These are phyloP conservation scores for Dolichallabes microphthalmus DNA, from an alignment of 2,113 vertebrate species.

Conservation along the genomic window DNA sequence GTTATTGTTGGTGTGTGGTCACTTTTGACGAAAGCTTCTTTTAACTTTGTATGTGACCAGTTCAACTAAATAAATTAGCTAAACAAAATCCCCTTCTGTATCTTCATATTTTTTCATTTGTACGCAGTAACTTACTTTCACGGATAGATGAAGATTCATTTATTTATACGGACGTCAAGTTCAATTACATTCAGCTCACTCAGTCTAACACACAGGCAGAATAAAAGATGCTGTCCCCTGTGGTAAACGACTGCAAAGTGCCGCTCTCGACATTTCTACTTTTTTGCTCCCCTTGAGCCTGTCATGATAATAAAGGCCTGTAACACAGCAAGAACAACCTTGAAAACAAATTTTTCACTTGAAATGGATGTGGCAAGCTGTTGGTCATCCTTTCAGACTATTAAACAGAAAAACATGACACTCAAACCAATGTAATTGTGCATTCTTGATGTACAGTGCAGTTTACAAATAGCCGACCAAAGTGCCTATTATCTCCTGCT, in stretches of 20 bases:
- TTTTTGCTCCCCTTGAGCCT: neutral
- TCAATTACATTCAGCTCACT: conserved; percentile 38
- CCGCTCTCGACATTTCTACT: neutral
- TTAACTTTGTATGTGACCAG: neutral
- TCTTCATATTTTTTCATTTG: neutral
- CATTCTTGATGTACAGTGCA: neutral
- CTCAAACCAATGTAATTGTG: neutral
- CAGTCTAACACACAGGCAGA: conserved; percentile 26
- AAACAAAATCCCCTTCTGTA: neutral
- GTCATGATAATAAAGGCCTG: neutral
- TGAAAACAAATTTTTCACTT: neutral
- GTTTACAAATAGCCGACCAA: neutral
- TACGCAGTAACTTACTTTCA: neutral
- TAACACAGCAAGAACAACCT: neutral
- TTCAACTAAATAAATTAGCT: neutral
- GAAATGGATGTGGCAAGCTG: neutral
- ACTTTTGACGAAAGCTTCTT: neutral
- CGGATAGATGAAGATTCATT: conserved; percentile 28
- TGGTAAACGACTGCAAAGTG: conserved; percentile 25
- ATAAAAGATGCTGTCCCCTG: conserved; percentile 15
- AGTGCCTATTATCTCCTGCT: neutral
- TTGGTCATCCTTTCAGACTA: neutral
- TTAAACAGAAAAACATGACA: neutral
- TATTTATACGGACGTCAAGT: conserved; percentile 44
- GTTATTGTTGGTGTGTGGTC: neutral